Base-by-base conservation (phyloP, 1,140 invertebrate species). In the Octopus sinensis region DNA sequence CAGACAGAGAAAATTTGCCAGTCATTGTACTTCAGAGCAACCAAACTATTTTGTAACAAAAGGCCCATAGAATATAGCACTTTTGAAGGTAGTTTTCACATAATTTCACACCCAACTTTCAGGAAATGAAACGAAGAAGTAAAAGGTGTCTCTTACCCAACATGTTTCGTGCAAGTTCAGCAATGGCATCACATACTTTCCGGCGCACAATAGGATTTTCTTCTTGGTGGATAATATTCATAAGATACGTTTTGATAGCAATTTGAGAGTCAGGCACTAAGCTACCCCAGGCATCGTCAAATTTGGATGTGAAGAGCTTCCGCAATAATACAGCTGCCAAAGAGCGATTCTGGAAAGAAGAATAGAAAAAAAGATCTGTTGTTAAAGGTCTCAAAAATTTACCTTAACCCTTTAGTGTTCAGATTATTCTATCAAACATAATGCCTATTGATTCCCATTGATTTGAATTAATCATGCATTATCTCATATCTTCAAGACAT, bases 91-190 rank as follows among this genome's bases (percentile, higher is more conserved):
- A 43, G 30, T 43, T 43, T 43, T 43, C 30, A 43, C 9, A 62
- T 9, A 12, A 62, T 17, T 12, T 17, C 17, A 62, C 9, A 62
- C 56, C 9, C 17, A 62, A 17, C 56, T 62, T 12, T 12, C 9
- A 62, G 17, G 17, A 62, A 62, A 62, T 12, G 17, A 62, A 62
- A 62, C 9, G 17, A 62, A 62, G 17, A 62, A 62, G 17, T 12
- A 62, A 62, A 62, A 62, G 1, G 17, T 1, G 17, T 13, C 5
- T 23, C 81, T 80, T 88, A 93, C 92, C 92, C 84, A 99, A 95
- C 81, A 98, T 93, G 92, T 97, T 98, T 87, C 97, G 93, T 1
- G 97, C 96, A 53, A 99, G 93, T 92, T 99, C 98, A 54, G 97
- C 95, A 73, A 95, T 94, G 80, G 97, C 94, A 91, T 99, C 98